phyloP scores from a whole-genome alignment of 1,140 invertebrate species.

The Papilio glaucus region DNA sequence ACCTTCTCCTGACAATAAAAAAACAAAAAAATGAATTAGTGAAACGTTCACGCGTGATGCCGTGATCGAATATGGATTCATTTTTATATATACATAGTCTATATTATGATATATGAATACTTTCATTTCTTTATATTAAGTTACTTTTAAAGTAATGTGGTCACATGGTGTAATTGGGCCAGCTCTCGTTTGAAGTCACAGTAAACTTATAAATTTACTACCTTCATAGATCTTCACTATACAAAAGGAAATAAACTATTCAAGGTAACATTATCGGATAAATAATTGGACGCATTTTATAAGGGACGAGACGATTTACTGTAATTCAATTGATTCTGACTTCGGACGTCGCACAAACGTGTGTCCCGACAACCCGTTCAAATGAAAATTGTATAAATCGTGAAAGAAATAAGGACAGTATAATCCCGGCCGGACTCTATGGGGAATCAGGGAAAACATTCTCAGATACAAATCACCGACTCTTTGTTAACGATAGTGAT shows the following conservation, averaged over 20 bases:
- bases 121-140: no score
- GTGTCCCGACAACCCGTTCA: constrained; percentile 35
- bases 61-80: no score
- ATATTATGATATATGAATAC: no score
- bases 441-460: constrained; percentile 53
- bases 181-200: no score
- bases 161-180: no score
- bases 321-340: constrained; percentile 31
- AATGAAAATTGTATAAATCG: constrained; percentile 53
- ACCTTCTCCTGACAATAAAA: no score
- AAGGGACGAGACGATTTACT: constrained; percentile 32
- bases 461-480: constrained; percentile 55
- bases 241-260: neutral
- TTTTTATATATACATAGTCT: no score
- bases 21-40: no score
- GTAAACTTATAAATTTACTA: neutral
- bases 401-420: constrained; percentile 49
- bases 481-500: constrained; percentile 55
- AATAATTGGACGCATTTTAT: constrained; percentile 17
- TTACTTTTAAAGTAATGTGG: no score
- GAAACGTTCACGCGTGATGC: no score
- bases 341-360: neutral
- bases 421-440: constrained; percentile 48
- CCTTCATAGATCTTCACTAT: neutral
- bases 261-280: constrained; percentile 7